Conservation (phyloP, 2,113 vertebrate genomes). For the Anser brachyrhynchus region DNA sequence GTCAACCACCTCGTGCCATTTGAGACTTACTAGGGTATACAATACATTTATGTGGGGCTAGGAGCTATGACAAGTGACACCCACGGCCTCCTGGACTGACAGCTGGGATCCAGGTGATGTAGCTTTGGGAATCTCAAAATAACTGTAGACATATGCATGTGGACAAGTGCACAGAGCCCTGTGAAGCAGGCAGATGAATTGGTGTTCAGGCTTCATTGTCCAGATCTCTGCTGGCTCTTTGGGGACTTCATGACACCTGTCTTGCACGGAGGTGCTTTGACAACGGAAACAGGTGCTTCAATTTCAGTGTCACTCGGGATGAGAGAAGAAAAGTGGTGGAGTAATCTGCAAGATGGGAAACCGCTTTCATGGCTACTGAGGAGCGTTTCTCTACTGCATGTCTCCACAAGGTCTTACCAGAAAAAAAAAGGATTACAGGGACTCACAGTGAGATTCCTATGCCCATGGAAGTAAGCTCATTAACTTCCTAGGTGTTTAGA, state of each 20-base stretch:
- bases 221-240: background rate
- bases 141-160: background rate
- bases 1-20: background rate
- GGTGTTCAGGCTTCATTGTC: background rate
- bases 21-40: background rate
- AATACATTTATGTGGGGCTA: background rate
- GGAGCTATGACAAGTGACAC: background rate
- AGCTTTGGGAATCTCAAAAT: background rate
- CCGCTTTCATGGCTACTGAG: background rate
- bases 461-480: constrained; percentile 6
- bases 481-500: background rate
- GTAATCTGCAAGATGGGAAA: background rate
- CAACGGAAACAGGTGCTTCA: background rate
- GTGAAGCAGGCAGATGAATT: background rate
- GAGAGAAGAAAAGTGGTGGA: background rate
- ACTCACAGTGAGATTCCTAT: background rate
- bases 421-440: background rate
- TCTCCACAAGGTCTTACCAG: background rate
- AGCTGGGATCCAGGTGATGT: background rate
- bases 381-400: background rate
- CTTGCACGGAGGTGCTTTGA: background rate
- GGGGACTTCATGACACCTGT: background rate
- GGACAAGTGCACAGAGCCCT: background rate
- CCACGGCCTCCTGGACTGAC: background rate
- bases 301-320: background rate